A percentile compares a stretch with the other conserved stretches of the same genome.
Conservation (phyloP, 1,140 invertebrate genomes). For the Heliothis virescens region DNA sequence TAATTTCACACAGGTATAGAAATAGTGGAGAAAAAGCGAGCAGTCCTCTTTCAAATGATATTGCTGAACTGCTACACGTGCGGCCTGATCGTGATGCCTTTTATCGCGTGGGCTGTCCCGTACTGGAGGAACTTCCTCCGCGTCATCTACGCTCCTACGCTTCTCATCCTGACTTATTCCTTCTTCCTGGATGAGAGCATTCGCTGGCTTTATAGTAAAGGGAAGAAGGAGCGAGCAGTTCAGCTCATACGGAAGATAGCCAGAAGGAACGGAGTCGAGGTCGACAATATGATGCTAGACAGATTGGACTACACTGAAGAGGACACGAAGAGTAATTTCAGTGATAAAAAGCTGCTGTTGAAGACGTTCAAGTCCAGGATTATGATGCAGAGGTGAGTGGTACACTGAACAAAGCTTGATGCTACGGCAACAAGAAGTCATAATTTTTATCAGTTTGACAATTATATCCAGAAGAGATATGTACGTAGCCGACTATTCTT, state of each 20-base stretch:
- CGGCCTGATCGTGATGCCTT: conserved; percentile 76
- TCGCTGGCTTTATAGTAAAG: conserved; percentile 90
- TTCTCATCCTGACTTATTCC: conserved; percentile 75
- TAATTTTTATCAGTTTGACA: neutral
- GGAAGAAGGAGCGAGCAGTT: conserved; percentile 67
- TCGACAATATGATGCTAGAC: conserved; percentile 66
- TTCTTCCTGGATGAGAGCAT: conserved; percentile 81
- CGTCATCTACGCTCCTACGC: conserved; percentile 77
- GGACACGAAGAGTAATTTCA: conserved; percentile 54
- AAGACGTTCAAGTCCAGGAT: conserved; percentile 76
- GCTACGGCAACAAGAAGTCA: neutral
- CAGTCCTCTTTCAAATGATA: conserved; percentile 77
- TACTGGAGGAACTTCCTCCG: conserved; percentile 79
- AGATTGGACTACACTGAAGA: conserved; percentile 72
- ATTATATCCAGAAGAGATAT: neutral
- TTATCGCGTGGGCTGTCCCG: conserved; percentile 76
- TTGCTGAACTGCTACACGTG: conserved; percentile 76
- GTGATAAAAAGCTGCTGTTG: conserved; percentile 67
- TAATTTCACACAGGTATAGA: conserved; percentile 72
- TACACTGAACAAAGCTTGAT: neutral
- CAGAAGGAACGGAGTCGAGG: conserved; percentile 66
- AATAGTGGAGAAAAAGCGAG: conserved; percentile 75
- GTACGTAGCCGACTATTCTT: too few relatives aligned
- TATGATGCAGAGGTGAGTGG: conserved; percentile 68
- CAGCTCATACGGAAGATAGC: conserved; percentile 76